Percentiles rank a stretch among this genome's conserved stretches.
Evolutionary conservation across 2,888 invertebrate species (phyloP).

Genomic region (Taenaris catops): DNA sequence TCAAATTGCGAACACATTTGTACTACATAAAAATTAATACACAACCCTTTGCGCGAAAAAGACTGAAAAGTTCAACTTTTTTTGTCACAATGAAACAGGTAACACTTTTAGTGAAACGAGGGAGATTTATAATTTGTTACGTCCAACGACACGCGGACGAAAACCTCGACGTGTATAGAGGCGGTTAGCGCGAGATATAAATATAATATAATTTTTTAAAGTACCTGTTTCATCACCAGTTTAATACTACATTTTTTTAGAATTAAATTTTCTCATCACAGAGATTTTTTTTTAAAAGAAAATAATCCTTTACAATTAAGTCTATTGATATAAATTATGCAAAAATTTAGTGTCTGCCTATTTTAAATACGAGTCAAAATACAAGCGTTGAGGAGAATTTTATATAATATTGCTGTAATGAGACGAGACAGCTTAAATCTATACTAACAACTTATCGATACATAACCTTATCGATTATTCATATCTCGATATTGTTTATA

Average conservation of each 20-base stretch:
- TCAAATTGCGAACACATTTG: conserved; percentile 80
- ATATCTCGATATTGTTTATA: conserved; percentile 58
- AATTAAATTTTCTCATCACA: conserved; percentile 74
- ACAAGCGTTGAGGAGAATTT: conserved; percentile 58
- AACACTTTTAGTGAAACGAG: conserved; percentile 25
- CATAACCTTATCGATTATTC: conserved; percentile 61
- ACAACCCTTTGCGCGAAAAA: conserved; percentile 79
- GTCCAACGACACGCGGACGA: conserved; percentile 6
- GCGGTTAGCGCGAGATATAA: conserved; percentile 24
- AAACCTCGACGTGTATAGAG: conserved; percentile 9
- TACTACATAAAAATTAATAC: conserved; percentile 79
- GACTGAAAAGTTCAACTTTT: conserved; percentile 76
- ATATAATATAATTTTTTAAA: conserved; percentile 29
- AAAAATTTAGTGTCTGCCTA: conserved; percentile 67
- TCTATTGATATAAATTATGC: conserved; percentile 74
- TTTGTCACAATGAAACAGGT: conserved; percentile 54
- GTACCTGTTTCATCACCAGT: conserved; percentile 55
- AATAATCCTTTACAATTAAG: conserved; percentile 51
- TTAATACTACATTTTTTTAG: conserved; percentile 68
- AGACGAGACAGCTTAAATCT: conserved; percentile 70
- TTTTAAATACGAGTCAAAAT: conserved; percentile 52
- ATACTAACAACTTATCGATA: conserved; percentile 30
- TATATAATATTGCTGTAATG: conserved; percentile 57
- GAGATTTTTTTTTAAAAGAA: conserved; percentile 70
- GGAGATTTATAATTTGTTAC: conserved; percentile 15